Conservation (phyloP, 2,888 invertebrate species). For the Trilocha varians region DNA sequence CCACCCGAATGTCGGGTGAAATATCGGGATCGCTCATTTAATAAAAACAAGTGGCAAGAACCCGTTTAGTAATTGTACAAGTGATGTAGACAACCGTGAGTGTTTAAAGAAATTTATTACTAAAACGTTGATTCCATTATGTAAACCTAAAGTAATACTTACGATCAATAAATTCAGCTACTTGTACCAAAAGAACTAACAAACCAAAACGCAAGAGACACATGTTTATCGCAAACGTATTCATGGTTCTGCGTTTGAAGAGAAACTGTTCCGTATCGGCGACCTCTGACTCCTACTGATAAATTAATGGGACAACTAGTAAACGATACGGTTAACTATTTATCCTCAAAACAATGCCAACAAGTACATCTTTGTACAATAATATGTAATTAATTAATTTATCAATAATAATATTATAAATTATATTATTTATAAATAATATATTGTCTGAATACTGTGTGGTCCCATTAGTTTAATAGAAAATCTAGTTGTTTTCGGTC, state of each 20-base stretch:
- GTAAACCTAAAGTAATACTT: constrained; percentile 20
- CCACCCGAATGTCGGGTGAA: too few relatives aligned
- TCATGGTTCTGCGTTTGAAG: constrained; percentile 1
- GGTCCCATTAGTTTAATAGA: too few relatives aligned
- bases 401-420: too few relatives aligned
- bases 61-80: too few relatives aligned
- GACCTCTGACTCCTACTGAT: not conserved
- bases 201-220: constrained; percentile 8
- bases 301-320: not conserved
- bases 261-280: not conserved
- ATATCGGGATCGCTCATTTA: too few relatives aligned
- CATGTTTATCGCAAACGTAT: constrained; percentile 3
- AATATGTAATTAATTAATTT: too few relatives aligned
- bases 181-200: constrained; percentile 22
- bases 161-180: constrained; percentile 32
- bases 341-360: not conserved
- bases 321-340: not conserved
- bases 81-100: not conserved
- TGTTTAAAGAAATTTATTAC: too few relatives aligned
- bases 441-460: too few relatives aligned
- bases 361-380: not conserved
- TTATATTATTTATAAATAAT: too few relatives aligned
- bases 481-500: too few relatives aligned
- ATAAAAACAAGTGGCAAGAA: too few relatives aligned
- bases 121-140: too few relatives aligned